phyloP scores from a whole-genome alignment of 2,888 invertebrate species.

The Xylota segnis region DNA sequence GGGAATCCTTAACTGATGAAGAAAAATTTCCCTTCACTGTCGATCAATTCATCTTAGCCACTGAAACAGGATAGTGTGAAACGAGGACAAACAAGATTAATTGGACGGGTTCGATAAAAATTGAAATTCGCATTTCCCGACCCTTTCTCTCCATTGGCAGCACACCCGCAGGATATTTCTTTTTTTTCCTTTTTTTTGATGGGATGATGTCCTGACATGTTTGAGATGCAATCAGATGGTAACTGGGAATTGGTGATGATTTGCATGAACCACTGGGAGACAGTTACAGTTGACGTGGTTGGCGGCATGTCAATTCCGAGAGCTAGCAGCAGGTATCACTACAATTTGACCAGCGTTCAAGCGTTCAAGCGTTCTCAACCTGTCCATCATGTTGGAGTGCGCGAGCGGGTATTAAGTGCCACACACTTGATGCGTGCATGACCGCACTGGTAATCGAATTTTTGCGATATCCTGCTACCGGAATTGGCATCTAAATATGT shows the following conservation, averaged over 20 bases:
- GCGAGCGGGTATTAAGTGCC: background rate
- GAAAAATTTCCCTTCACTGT: slow-evolving; percentile 60
- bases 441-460: slow-evolving; percentile 21
- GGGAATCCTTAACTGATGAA: slow-evolving; percentile 44
- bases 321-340: background rate
- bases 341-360: background rate
- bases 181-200: slow-evolving; percentile 14
- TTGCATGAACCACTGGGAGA: slow-evolving; percentile 19
- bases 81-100: slow-evolving; percentile 71
- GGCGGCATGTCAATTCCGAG: background rate
- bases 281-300: background rate
- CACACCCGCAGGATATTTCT: slow-evolving; percentile 13
- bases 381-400: background rate
- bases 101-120: slow-evolving; percentile 67
- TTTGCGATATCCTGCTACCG: slow-evolving; percentile 22
- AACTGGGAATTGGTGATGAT: slow-evolving; percentile 48
- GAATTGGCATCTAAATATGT: slow-evolving; percentile 43
- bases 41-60: slow-evolving; percentile 55
- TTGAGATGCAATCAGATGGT: slow-evolving; percentile 62
- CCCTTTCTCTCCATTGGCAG: slow-evolving; percentile 28
- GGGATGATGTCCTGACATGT: slow-evolving; percentile 34
- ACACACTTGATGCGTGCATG: slow-evolving; percentile 1
- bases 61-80: slow-evolving; percentile 16
- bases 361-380: background rate
- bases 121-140: slow-evolving; percentile 65